Evolutionary conservation across 2,113 vertebrate species (phyloP).

Genomic region (Embiotoca jacksoni): DNA sequence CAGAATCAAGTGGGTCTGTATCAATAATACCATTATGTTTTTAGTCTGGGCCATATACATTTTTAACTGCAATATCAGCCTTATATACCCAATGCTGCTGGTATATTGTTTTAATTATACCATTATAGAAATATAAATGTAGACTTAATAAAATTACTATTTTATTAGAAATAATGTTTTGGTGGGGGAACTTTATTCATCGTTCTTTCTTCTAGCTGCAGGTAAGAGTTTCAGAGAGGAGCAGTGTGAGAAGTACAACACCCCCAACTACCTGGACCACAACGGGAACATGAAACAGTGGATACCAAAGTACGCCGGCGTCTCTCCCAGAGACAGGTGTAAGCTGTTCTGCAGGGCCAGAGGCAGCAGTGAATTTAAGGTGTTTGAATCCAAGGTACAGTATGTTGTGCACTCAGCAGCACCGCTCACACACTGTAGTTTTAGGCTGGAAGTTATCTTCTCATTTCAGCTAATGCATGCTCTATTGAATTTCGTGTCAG

Average conservation of each 20-base stretch:
- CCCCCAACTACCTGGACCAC: slow-evolving; percentile 87
- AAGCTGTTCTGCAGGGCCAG: slow-evolving; percentile 94
- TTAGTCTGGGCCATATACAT: too few species aligned
- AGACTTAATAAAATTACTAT: too few species aligned
- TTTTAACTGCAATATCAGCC: too few species aligned
- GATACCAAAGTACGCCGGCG: slow-evolving; percentile 95
- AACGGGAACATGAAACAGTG: slow-evolving; percentile 90
- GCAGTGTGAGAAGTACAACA: slow-evolving; percentile 96
- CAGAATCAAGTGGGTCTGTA: too few species aligned
- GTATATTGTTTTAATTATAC: too few species aligned
- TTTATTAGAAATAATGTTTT: neutral
- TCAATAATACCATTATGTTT: too few species aligned
- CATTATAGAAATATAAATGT: too few species aligned
- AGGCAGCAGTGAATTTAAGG: slow-evolving; percentile 94
- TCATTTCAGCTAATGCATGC: too few species aligned
- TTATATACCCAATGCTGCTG: too few species aligned
- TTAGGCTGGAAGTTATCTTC: neutral
- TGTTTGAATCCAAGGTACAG: slow-evolving; percentile 94
- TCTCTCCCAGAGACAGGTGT: slow-evolving; percentile 94
- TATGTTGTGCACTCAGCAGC: neutral
- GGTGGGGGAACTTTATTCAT: neutral
- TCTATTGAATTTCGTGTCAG: neutral
- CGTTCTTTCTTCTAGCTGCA: slow-evolving; percentile 55
- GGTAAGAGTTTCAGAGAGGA: slow-evolving; percentile 95
- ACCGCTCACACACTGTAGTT: neutral